Evolutionary conservation across 1,140 invertebrate genomes (phyloP), one percentile per base, ranked within the genome.

Genomic region (Ostrea denselamellosa): DNA sequence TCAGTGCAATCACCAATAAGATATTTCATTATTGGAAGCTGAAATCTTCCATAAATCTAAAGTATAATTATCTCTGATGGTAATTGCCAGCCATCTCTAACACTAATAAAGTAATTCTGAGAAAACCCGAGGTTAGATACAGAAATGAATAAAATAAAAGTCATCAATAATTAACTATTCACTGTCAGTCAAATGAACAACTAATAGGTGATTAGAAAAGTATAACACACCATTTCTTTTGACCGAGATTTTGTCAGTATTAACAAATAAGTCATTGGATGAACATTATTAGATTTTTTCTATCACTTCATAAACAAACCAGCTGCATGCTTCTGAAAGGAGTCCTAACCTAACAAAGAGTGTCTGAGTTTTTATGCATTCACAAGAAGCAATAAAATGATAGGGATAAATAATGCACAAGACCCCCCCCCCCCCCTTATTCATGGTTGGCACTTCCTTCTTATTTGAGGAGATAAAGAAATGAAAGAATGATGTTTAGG

Each of bases 341-440:
- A 71, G 25, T 2, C 68, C 12, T 22, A 71, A 71, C 8, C 28
- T 71, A 71, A 71, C 68, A 71, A 19, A 5, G 68, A 71, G 68
- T 28, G 28, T 25, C 68, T 71, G 25, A 71, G 22, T 5, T 71
- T 71, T 71, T 71, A 71, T 71, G 68, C 25, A 34, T 71, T 34
- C 4, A 8, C 68, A 71, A 71, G 68, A 71, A 71, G 68, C 68
- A 71, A 71, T 71, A 25, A 28, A 71, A 25, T 34, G 68, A 71
- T 71, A 71, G 25, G 9, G 25, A 71, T 71, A 71, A 71, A 71
- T 71, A 71, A 71, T 71, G 68, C 68, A 71, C 22, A 71, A 71
- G 7, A 28, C 68, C 68, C 25, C 68, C 68, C 22, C 8, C 22
- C 68, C 68, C 25, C 68, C 68, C 22, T 8, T 71, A 34, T 71